These are phyloP conservation scores for Meles meles DNA, from an alignment of 2,113 vertebrate genomes.

Conservation along the genomic window DNA sequence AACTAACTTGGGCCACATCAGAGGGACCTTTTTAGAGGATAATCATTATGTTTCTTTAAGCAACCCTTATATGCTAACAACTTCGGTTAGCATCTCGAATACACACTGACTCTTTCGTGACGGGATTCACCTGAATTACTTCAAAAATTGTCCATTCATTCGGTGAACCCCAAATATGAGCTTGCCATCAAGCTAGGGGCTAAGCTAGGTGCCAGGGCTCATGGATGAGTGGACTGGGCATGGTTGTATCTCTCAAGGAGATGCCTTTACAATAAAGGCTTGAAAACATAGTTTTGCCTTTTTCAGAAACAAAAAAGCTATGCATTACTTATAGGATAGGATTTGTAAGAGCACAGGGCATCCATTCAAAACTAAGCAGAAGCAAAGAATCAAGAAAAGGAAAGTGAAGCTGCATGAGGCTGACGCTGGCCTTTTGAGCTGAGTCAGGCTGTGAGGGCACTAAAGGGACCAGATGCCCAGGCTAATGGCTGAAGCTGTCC, in stretches of 20 bases:
- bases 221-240: background rate
- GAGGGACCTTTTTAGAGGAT: background rate
- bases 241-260: background rate
- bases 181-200: background rate
- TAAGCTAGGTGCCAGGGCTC: background rate
- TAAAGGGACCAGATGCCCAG: background rate
- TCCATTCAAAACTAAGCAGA: background rate
- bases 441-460: background rate
- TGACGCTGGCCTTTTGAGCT: background rate
- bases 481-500: rapidly evolving
- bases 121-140: background rate
- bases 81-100: background rate
- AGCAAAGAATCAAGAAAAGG: background rate
- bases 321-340: background rate
- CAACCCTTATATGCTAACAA: background rate
- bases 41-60: background rate
- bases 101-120: background rate
- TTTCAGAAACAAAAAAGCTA: background rate
- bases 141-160: background rate
- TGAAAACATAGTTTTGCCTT: background rate
- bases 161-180: background rate
- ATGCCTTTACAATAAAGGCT: background rate
- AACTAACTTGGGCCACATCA: background rate
- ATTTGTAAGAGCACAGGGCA: background rate
- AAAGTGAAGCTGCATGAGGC: background rate